phyloP scores from a whole-genome alignment of 2,888 invertebrate genomes.

The Julus scandinavius region DNA sequence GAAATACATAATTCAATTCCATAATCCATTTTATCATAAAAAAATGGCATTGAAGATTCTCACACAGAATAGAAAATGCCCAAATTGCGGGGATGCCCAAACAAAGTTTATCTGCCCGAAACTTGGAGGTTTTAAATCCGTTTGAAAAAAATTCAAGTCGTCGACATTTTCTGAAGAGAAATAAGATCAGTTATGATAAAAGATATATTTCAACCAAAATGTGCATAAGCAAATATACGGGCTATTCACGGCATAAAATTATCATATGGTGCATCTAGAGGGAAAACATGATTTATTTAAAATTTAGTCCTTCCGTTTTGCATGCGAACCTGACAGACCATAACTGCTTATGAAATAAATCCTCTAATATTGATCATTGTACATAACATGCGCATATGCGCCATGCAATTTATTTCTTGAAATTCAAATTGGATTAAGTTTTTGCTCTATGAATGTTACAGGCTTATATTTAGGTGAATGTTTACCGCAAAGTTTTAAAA shows the following conservation, averaged over 20 bases:
- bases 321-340: constrained; percentile 39
- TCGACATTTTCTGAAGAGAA: constrained; percentile 5
- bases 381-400: background rate
- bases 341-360: constrained; percentile 39
- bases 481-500: constrained; percentile 6
- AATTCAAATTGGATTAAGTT: constrained; percentile 29
- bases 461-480: background rate
- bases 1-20: background rate
- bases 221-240: constrained; percentile 17
- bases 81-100: background rate
- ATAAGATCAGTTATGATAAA: constrained; percentile 28
- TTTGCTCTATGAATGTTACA: background rate
- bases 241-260: constrained; percentile 3
- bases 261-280: constrained; percentile 3
- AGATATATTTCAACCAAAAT: constrained; percentile 25
- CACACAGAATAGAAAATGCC: background rate
- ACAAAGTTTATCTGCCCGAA: background rate
- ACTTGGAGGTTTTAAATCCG: background rate
- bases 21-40: background rate
- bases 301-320: constrained; percentile 42
- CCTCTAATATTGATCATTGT: constrained; percentile 12
- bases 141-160: background rate
- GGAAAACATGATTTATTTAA: constrained; percentile 39
- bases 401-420: background rate
- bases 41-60: background rate